Base-by-base conservation (phyloP, 2,113 vertebrate species). In the Thalassarche chlororhynchos region DNA sequence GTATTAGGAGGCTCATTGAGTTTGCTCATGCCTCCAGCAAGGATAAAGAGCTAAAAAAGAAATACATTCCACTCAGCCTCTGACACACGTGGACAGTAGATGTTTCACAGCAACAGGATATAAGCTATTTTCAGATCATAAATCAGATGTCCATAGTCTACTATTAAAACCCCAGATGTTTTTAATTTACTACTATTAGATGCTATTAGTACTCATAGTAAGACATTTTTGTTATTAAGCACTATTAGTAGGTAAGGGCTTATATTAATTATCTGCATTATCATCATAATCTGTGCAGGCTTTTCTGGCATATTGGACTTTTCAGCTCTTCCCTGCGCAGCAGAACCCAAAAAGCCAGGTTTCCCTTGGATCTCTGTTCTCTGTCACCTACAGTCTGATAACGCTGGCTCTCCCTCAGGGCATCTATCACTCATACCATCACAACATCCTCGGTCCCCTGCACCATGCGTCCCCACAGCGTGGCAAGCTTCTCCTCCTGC, bases 21-120 rank as follows among this genome's bases (percentile, higher is more conserved):
- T 75, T 87, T 87, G 58, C 9, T 85, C 32, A 44, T 51, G 62
- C 83, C 88, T 96, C 85, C 87, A 91, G 87, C 75, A 83, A 91
- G 77, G 62, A 88, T 88, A 76, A 89, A 86, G 24, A 84, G 66
- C 66, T 90, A 76, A 86, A 89, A 49, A 65, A 80, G 42, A 78
- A 42, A 74, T 42, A 16, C 62, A 77, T 83, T 79, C 49, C 31
- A 6, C 38, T 69, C 64, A 76, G 44, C 6, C 21, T 92, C 31
- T 69, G 61, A 47, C 64, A 80, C 15, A 16, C 44, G 52, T 65
- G 52, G 42, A 75, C 82, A 82, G 61, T 42, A 68, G 61, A 83
- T 69, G 34, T 46, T 94, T 23, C 85, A 77, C 20, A 90, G 66
- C 36, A 92, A 58, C 16, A 77, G 64, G 29, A 40, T 76, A 66